Evolutionary conservation across 2,113 vertebrate species (phyloP), one percentile per base, ranked within the genome.

Genomic region (Anguilla japonica): DNA sequence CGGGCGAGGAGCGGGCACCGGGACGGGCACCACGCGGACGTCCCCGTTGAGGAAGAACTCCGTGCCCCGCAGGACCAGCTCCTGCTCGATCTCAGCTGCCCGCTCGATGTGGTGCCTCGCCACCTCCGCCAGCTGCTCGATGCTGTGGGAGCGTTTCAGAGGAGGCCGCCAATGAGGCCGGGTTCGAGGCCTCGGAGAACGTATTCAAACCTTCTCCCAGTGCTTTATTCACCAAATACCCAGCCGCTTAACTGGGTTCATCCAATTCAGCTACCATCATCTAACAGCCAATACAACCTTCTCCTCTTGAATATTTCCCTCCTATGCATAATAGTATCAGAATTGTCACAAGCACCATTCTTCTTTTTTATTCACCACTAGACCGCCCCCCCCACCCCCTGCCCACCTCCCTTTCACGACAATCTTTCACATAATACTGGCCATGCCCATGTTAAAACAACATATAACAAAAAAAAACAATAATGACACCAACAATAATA

Each of bases 21-120:
- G 89, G 53, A 93, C 94, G 34, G 94, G 82, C 85, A 96, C 88
- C 89, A 99, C 89, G 87, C 92, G 95, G 3, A 94, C 15, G 86
- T 98, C 95, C 0, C 91, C 91, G 40, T 94, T 95, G 75, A 98
- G 89, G 81, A 94, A 98, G 93, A 99, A 98, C 34, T 96, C 95
- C 50, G 91, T 93, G 75, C 91, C 91, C 89, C 92, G 94, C 92
- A 98, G 94, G 43, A 92, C 92, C 20, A 98, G 92, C 89, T 98
- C 92, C 41, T 96, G 91, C 7, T 95, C 89, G 80, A 99, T 95
- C 92, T 94, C 96, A 75, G 90, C 91, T n/a, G 91, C 92, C 60
- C 91, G 91, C 94, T 98, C 96, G 88, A 98, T 97, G 91, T 97
- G 93, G 83, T 96, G 93, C 41, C 94, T 92, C 60, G 95, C 94